A percentile compares a stretch with the other conserved stretches of the same genome.
Conservation (phyloP, 1,140 invertebrate genomes). For the Diabrotica virgifera region DNA sequence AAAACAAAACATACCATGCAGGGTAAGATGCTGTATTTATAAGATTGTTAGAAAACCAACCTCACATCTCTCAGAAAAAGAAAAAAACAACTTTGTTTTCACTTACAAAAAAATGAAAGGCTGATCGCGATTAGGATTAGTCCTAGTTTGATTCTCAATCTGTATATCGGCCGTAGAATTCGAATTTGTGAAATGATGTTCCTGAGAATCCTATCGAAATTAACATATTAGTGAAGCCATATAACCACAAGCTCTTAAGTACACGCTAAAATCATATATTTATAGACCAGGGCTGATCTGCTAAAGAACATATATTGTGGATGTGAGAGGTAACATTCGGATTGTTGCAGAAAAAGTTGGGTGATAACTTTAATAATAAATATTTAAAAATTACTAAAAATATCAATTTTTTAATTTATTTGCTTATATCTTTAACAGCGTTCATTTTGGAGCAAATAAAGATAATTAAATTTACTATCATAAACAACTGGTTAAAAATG, state of each 20-base stretch:
- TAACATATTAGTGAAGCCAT: conserved; percentile 6
- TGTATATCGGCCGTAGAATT: conserved; percentile 17
- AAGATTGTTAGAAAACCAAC: conserved; percentile 30
- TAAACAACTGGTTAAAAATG: no score
- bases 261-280: no score
- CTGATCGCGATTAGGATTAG: conserved; percentile 24
- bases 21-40: conserved; percentile 37
- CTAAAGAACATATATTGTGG: no score
- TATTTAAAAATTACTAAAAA: no score
- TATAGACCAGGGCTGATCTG: no score
- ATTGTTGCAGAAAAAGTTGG: no score
- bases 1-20: conserved; percentile 30
- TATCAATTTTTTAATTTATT: no score
- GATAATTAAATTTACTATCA: no score
- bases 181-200: conserved; percentile 21
- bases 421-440: no score
- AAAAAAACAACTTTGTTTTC: conserved; percentile 4
- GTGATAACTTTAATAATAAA: no score
- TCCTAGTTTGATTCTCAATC: conserved; percentile 10
- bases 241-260: background rate
- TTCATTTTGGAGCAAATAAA: no score
- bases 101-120: conserved; percentile 40
- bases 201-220: conserved; percentile 18
- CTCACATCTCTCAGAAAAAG: conserved; percentile 7
- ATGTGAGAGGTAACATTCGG: no score